These are phyloP conservation scores for Corythaeola cristata DNA, from an alignment of 2,113 vertebrate species.

Conservation along the genomic window DNA sequence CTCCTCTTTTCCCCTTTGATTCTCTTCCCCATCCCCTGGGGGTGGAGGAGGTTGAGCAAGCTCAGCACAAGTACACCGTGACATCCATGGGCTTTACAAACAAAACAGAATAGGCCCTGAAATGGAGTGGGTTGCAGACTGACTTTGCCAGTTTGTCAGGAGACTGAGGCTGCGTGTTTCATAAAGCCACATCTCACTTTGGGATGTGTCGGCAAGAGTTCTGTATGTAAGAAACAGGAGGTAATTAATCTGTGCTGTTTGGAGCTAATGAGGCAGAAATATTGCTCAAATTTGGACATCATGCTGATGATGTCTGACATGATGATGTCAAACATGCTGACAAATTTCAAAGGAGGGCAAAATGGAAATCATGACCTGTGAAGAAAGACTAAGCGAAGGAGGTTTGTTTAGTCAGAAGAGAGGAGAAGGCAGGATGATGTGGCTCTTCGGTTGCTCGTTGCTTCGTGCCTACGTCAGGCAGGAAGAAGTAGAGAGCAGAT, in stretches of 20 bases:
- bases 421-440: not conserved
- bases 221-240: not conserved
- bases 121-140: accelerated
- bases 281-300: not conserved
- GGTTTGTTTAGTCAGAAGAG: not conserved
- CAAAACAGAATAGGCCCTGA: not conserved
- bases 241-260: slow-evolving; percentile 23
- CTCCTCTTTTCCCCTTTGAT: no score
- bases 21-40: no score
- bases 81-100: not conserved
- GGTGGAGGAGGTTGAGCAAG: no score
- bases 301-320: not conserved
- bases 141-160: not conserved
- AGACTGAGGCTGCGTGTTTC: not conserved
- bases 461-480: not conserved
- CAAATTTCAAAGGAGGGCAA: not conserved
- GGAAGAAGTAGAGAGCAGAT: not conserved
- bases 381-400: not conserved
- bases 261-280: slow-evolving; percentile 13
- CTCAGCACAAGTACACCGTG: not conserved
- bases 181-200: not conserved
- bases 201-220: not conserved
- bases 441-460: not conserved
- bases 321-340: not conserved
- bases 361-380: not conserved